Conservation (phyloP, 2,888 invertebrate genomes). For the Yponomeuta evonymella region DNA sequence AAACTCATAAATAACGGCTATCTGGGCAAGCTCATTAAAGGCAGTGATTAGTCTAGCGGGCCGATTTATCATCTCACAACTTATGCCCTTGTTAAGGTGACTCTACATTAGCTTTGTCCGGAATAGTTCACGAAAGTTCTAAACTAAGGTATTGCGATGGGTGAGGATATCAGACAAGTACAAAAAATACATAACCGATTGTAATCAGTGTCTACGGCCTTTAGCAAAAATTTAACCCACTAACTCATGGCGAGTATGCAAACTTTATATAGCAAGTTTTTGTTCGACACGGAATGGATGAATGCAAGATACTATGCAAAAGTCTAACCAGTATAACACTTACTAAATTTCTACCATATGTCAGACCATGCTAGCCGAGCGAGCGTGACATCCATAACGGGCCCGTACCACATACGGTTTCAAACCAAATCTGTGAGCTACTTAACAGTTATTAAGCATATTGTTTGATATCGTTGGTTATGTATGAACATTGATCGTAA, state of each 20-base stretch:
- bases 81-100: background rate
- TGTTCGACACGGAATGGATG: too few relatives aligned
- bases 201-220: background rate
- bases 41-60: background rate
- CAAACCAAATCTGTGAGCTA: background rate
- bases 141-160: background rate
- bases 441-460: background rate
- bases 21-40: constrained; percentile 1
- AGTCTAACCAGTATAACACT: too few relatives aligned
- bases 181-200: background rate
- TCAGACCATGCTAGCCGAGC: too few relatives aligned
- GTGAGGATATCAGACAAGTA: background rate
- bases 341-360: too few relatives aligned
- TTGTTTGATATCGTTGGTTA: background rate
- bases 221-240: too few relatives aligned
- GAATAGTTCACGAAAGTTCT: background rate
- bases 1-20: background rate
- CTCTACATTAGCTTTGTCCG: background rate
- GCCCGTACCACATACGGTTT: background rate
- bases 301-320: too few relatives aligned
- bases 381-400: too few relatives aligned
- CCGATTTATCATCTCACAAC: constrained; percentile 4
- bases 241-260: too few relatives aligned
- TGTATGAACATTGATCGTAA: background rate
- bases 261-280: too few relatives aligned